Conservation (phyloP, 1,140 invertebrate genomes). For the Intoshia linei region DNA sequence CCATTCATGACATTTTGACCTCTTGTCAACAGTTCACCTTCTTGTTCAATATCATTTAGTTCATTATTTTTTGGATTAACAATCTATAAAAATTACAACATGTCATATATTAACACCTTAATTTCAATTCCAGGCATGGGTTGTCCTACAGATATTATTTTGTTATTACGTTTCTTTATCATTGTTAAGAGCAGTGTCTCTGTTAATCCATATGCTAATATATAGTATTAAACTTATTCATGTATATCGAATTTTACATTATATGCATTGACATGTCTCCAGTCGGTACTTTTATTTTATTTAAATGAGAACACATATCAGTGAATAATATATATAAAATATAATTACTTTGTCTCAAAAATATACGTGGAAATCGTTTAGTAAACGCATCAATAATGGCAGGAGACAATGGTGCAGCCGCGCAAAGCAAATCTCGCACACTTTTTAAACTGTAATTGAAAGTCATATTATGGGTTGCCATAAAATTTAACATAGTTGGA, state of each 20-base stretch:
- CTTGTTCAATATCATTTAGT: not conserved
- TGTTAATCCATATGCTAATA: constrained; percentile 6
- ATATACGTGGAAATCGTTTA: not conserved
- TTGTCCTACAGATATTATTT: constrained; percentile 3
- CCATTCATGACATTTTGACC: constrained; percentile 41
- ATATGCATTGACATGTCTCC: no score
- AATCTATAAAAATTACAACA: no score
- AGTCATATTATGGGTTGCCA: constrained; percentile 14
- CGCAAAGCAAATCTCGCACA: constrained; percentile 9
- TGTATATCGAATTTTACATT: no score
- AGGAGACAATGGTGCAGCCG: constrained; percentile 15
- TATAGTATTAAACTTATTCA: no score
- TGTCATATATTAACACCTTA: no score
- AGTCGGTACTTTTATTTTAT: no score
- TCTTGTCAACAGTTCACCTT: constrained; percentile 37
- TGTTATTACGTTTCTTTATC: not conserved
- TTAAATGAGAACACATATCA: no score
- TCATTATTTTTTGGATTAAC: no score
- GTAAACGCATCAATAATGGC: constrained; percentile 12
- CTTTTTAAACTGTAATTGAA: constrained; percentile 11
- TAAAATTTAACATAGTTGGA: constrained; percentile 16
- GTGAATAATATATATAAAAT: not conserved
- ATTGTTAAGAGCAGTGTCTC: constrained; percentile 1
- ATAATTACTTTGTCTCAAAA: constrained; percentile 3
- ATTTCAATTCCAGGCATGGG: constrained; percentile 2